These are phyloP conservation scores for Cryptops parisi DNA, from an alignment of 2,888 invertebrate genomes.

Conservation along the genomic window DNA sequence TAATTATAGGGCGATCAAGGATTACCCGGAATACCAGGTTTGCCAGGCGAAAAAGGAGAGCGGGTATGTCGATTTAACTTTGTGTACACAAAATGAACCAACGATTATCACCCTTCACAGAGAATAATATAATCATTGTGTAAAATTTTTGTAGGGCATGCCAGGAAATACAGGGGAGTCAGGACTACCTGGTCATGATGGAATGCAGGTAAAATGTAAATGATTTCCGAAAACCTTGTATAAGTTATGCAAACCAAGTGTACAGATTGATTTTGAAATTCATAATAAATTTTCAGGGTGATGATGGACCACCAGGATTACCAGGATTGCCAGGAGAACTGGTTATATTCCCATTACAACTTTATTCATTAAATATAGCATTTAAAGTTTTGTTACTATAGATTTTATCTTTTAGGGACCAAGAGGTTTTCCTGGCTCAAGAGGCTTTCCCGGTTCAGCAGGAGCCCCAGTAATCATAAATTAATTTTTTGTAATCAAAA, in stretches of 20 bases:
- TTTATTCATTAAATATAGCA: neutral
- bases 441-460: slow-evolving; percentile 62
- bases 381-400: neutral
- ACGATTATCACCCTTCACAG: too few relatives aligned
- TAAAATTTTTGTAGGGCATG: slow-evolving; percentile 36
- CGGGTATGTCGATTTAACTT: slow-evolving; percentile 28
- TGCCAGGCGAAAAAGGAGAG: slow-evolving; percentile 71
- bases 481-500: too few relatives aligned
- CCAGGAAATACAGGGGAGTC: slow-evolving; percentile 53
- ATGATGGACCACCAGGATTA: slow-evolving; percentile 59
- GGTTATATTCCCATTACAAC: slow-evolving; percentile 29
- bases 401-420: slow-evolving; percentile 46
- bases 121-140: too few relatives aligned
- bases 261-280: too few relatives aligned
- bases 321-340: slow-evolving; percentile 64
- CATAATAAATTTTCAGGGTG: too few relatives aligned
- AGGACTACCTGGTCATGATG: slow-evolving; percentile 63
- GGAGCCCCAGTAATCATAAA: slow-evolving; percentile 53
- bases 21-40: slow-evolving; percentile 53
- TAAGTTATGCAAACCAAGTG: too few relatives aligned
- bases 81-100: too few relatives aligned
- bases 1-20: slow-evolving; percentile 50
- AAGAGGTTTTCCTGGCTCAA: slow-evolving; percentile 64
- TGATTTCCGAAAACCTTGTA: too few relatives aligned
- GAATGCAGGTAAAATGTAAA: slow-evolving; percentile 46